A percentile compares a stretch with the other conserved stretches of the same genome.
These are phyloP conservation scores for Podarcis muralis DNA, from an alignment of 2,113 vertebrate species.

Conservation along the genomic window DNA sequence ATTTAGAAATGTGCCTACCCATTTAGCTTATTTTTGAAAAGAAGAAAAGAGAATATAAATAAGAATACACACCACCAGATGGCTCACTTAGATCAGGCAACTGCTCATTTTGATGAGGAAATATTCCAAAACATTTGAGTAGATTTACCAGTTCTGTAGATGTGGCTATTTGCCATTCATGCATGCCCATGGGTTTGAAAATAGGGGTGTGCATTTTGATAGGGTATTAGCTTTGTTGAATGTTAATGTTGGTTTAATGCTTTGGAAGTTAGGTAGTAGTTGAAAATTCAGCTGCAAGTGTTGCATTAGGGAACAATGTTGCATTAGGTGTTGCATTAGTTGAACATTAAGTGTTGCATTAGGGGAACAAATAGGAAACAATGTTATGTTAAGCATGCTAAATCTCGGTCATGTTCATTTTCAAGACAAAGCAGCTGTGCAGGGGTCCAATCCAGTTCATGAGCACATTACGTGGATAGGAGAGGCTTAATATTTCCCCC, in stretches of 20 bases:
- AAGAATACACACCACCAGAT: constrained; percentile 37
- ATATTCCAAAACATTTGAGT: not conserved
- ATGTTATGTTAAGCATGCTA: not conserved
- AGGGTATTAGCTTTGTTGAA: not conserved
- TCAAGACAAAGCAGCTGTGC: not conserved
- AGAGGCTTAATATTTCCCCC: not conserved
- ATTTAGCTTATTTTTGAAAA: not conserved
- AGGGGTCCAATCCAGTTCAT: not conserved
- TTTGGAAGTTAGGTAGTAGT: not conserved
- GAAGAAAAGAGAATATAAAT: not conserved
- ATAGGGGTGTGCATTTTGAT: not conserved
- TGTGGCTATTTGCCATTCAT: constrained; percentile 16
- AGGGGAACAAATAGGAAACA: not conserved
- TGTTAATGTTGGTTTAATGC: not conserved
- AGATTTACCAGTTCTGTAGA: not conserved
- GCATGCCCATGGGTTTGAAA: not conserved
- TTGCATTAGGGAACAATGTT: constrained; percentile 22
- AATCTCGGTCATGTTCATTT: not conserved
- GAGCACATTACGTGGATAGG: not conserved
- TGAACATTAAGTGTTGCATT: constrained; percentile 19
- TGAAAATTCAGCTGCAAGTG: constrained; percentile 46
- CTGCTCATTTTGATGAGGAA: accelerated
- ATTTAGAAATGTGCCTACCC: not conserved
- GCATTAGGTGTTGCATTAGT: not conserved
- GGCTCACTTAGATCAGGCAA: constrained; percentile 44